Evolutionary conservation across 64 coral and sea anemone genomes (phyloP), one percentile per base, ranked within the genome.

Genomic region (Acropora yongei): DNA sequence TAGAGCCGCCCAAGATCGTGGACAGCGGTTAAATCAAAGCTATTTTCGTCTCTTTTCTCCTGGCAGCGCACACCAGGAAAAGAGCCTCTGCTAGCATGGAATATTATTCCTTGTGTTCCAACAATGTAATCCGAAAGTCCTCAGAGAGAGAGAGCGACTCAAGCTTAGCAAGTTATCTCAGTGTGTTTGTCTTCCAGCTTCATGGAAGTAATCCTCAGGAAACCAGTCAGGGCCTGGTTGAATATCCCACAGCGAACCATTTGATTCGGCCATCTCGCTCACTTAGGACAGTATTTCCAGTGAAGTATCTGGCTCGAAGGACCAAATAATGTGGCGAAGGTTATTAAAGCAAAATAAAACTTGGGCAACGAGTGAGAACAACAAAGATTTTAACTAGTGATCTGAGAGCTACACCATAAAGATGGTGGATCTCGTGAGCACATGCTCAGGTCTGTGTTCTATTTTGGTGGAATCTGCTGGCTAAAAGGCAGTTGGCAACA

Each of bases 261-360:
- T 81, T 81, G 78, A 81, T 81, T 81, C 78, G 17, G 78, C 78
- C 78, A 81, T 81, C 78, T 81, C 51, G 50, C 78, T 44, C 55
- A 57, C 66, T 82, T 44, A 82, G 80, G 55, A 82, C 80, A 17
- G 80, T 74, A 89, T 76, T 77, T 89, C 87, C 42, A 16, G 74
- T 76, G 19, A 65, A 77, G 61, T 63, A n/a, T 75, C 87, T 43
- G 41, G 40, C 57, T 89, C 71, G 71, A 74, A 40, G 6, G 55
- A 20, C 40, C 74, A 76, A 78, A 78, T 58, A 77, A 78, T 61
- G 50, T 53, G 72, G 75, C 8, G 74, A 3, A 89, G 87, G n/a
- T 75, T 75, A 42, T 65, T 42, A 20, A 74, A 72, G 76, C 49
- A 53, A 49, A 58, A 17, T 42, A 76, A 76, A 76, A 76, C n/a